Evolutionary conservation across 2,797 vertebrate genomes (phyloP).

Genomic region (Ctenosaura bakeri): DNA sequence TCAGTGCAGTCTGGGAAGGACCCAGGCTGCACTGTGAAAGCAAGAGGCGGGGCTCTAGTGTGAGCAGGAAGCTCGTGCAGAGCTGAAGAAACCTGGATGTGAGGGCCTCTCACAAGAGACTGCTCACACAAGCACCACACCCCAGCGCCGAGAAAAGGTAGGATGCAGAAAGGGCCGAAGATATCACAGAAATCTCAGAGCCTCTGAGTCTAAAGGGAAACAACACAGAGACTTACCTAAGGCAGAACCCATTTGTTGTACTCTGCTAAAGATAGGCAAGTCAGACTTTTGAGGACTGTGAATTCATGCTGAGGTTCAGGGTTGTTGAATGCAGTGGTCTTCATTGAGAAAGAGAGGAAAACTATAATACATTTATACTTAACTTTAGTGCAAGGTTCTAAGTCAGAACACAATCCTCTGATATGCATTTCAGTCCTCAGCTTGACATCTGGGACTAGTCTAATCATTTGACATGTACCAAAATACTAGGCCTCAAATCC

Average conservation of each 20-base stretch:
- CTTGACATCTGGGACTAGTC: not conserved
- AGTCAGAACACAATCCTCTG: not conserved
- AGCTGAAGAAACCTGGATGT: too few relatives aligned
- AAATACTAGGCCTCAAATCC: not conserved
- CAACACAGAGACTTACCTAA: not conserved
- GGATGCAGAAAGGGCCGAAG: too few relatives aligned
- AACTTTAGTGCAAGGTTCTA: not conserved
- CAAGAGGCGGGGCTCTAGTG: too few relatives aligned
- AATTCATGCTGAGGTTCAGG: not conserved
- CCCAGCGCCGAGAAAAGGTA: too few relatives aligned
- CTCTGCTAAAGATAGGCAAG: not conserved
- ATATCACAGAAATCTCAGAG: too few relatives aligned
- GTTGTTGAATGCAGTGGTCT: too few relatives aligned
- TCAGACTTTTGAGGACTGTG: not conserved
- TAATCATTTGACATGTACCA: not conserved
- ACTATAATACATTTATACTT: not conserved
- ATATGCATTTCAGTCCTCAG: not conserved
- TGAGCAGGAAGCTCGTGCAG: too few relatives aligned
- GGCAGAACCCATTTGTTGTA: not conserved
- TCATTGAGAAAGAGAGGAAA: not conserved
- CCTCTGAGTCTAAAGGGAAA: not conserved
- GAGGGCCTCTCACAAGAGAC: too few relatives aligned
- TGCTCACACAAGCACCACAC: too few relatives aligned
- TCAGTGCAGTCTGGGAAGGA: too few relatives aligned
- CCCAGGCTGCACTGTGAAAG: too few relatives aligned